Evolutionary conservation across 2,888 invertebrate genomes (phyloP), one percentile per base, ranked within the genome.

Genomic region (Syrista parreyssii): DNA sequence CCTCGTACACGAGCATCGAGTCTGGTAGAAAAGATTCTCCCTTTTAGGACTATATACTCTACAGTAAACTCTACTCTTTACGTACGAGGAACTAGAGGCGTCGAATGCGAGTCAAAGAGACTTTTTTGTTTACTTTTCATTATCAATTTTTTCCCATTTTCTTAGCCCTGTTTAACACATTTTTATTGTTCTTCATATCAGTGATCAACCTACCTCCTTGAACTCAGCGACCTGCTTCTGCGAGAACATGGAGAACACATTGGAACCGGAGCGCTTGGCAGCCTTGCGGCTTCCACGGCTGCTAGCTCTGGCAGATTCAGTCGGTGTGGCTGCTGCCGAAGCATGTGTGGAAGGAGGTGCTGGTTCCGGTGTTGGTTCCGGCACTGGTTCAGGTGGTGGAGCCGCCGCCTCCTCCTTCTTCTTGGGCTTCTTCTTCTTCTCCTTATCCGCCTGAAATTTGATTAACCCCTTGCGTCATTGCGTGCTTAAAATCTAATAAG

Each of bases 161-260:
- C 55, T 32, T 35, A 69, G 71, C 6, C 31, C 33, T 32, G 32
- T 32, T 69, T 23, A 71, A 71, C 31, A 33, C 31, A 15, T 55
- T 55, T 9, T 55, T 9, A 55, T 55, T 23, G 23, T 55, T 23
- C 23, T 23, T 23, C 55, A 23, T 55, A 55, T 55, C 55, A 55
- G 23, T 55, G 55, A 55, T 55, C 55, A 55, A 55, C 91, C 93
- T 89, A 96, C 96, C 94, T 97, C 97, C 93, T 98, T 98, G 95
- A 98, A 98, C 93, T 98, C 98, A 89, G 97, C 97, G 90, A 98
- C 97, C 94, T 98, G 98, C 93, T 96, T 96, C 94, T 98, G 98
- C 89, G 97, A 96, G 95, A 98, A 98, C 96, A 98, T 97, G 91
- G 98, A 97, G 95, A 98, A 98, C 92, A 98, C 98, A 93, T 97